Base-by-base conservation (phyloP, 2,797 vertebrate genomes). In the Amniataba percoides region DNA sequence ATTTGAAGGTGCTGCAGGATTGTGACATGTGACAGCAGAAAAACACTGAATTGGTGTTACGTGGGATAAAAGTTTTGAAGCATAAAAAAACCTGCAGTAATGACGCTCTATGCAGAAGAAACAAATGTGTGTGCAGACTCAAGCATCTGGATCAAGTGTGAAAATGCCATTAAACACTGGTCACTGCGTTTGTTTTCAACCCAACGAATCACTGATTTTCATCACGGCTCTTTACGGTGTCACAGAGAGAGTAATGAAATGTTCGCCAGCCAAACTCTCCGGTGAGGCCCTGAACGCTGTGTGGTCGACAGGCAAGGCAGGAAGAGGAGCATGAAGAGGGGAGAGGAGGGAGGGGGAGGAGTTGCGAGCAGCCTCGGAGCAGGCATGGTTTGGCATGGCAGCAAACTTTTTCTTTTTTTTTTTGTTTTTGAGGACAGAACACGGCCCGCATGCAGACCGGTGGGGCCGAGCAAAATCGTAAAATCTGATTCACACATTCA, bases 301-400 rank as follows among this genome's bases (percentile, higher is more conserved):
- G 80, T 83, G 81, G 78, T 86, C 80, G 82, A 93, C 90, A 91
- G 89, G 86, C 90, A 83, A 80, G 78, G 77, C 69, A 12, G 58
- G 56, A 48, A 52, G 60, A 77, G 59, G 71, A 73, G 68, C 34
- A 67, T 69, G 83, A 82, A 19, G 67, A 70, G 72, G 77, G 58
- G 57, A 64, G 78, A 46, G n/a, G 21, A 16, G 43, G 68, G 12
- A 18, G 59, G 21, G 49, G 52, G 15, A 40, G 60, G 64, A 68
- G 46, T 19, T 53, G 42, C 67, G 60, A 72, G 82, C 91, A 86
- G 78, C 87, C 77, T 87, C 55, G 12, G 58, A 52, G 77, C 85
- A 91, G 88, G 63, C 83, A 72, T 65, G 69, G 67, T 67, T 78
- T 71, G 60, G 65, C 82, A 83, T 83, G 67, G 78, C 87, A 88